Base-by-base conservation (phyloP, 2,113 vertebrate species). In the Triplophysa tibetana region DNA sequence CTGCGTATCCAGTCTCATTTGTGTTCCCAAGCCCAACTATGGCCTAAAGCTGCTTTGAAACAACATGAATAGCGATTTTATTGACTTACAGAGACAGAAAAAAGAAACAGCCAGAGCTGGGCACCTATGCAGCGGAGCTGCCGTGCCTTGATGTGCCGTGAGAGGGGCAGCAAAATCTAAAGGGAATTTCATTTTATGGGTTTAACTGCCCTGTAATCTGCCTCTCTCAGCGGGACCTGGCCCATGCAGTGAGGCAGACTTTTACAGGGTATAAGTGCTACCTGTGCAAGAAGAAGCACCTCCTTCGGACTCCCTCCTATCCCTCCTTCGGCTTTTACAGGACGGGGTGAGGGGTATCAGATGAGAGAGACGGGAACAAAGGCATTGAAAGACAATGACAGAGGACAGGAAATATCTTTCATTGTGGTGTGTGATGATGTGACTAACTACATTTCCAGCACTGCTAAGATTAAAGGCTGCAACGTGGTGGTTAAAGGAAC, bases 151-250 rank as follows among this genome's bases (percentile, higher is more conserved):
- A 54, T 54, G 78, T 78, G 86, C 88, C 81, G 86, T 83, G 82
- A 88, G 87, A 89, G 86, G 90, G 82, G 78, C 85, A 86, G 86
- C 75, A 81, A 79, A 83, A 80, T 83, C 88, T 87, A 88, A 85
- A 84, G 80, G 74, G 83, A 85, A 90, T 87, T 63, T 70, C 26
- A n/a, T 81, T 91, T 90, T 90, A 90, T 89, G 88, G 77, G 85
- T 64, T 85, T n/a, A 70, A 82, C 86, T 90, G 87, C 91, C 87
- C 87, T 91, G 86, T 93, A 91, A 91, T 90, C 88, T 89, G 87
- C 86, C 87, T 89, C 86, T 89, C 87, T 79, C 86, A 86, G 78
- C 85, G 48, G 80, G 78, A 75, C 78, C 87, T 78, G 82, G 70
- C 84, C 87, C 33, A 88, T 87, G 90, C 87, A 85, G 89, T 80